Evolutionary conservation across 2,888 invertebrate species (phyloP).

Genomic region (Nomada ferruginata): DNA sequence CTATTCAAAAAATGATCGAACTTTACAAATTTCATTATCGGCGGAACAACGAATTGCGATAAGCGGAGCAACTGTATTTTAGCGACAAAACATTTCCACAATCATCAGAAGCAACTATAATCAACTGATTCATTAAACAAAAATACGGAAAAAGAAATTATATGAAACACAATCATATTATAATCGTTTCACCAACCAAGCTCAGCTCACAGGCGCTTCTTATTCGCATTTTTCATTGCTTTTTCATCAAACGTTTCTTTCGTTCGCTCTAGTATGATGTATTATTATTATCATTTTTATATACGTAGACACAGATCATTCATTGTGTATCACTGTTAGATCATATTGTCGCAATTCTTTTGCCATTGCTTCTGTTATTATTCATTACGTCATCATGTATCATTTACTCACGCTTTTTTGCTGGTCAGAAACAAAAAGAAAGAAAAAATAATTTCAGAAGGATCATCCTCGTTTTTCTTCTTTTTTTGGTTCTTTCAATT

Average conservation of each 20-base stretch:
- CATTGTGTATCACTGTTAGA: conserved; percentile 68
- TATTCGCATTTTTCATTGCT: conserved; percentile 65
- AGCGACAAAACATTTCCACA: conserved; percentile 62
- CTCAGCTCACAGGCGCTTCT: conserved; percentile 68
- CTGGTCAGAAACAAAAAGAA: conserved; percentile 52
- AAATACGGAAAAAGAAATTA: neutral
- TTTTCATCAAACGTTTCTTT: conserved; percentile 66
- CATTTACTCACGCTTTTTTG: conserved; percentile 66
- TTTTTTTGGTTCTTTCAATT: too few species aligned
- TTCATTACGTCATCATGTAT: conserved; percentile 56
- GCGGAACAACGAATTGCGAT: conserved; percentile 40
- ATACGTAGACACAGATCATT: conserved; percentile 50
- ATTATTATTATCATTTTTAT: conserved; percentile 51
- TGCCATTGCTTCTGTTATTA: conserved; percentile 55
- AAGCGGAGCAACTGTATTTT: conserved; percentile 30
- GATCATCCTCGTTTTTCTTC: conserved; percentile 13
- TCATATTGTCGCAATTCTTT: conserved; percentile 58
- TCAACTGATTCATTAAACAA: neutral
- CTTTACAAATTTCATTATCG: conserved; percentile 4
- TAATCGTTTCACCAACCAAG: conserved; percentile 45
- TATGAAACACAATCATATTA: conserved; percentile 62
- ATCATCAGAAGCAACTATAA: neutral
- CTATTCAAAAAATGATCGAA: neutral
- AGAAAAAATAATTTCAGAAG: conserved; percentile 6
- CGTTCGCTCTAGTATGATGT: conserved; percentile 70